These are phyloP conservation scores for Ennomos quercinarius DNA, from an alignment of 2,888 invertebrate genomes.

Conservation along the genomic window DNA sequence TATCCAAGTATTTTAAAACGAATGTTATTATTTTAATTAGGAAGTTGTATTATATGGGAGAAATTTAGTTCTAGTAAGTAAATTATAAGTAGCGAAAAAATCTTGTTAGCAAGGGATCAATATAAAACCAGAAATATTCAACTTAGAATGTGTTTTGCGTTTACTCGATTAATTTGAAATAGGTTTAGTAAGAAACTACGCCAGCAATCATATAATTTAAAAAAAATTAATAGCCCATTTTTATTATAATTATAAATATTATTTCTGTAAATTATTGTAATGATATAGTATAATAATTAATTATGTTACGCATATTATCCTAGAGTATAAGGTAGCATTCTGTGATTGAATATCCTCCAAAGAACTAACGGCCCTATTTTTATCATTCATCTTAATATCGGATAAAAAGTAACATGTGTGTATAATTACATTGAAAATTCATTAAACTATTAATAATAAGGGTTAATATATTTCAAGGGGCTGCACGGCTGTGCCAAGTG, in stretches of 20 bases:
- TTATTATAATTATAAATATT: slow-evolving; percentile 5
- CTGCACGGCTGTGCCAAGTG: too few species aligned
- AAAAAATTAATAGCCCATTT: neutral
- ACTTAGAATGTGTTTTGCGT: neutral
- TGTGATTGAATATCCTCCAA: slow-evolving; percentile 13
- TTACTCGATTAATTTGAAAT: neutral
- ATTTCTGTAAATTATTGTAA: slow-evolving; percentile 1
- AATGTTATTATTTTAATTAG: too few species aligned
- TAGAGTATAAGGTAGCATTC: slow-evolving; percentile 1
- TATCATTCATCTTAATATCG: neutral
- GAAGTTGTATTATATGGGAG: neutral
- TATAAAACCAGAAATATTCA: slow-evolving; percentile 4
- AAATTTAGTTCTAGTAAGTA: neutral
- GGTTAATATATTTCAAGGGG: too few species aligned
- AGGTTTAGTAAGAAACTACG: neutral
- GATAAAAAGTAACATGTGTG: too few species aligned
- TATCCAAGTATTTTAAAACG: too few species aligned
- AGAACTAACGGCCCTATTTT: slow-evolving; percentile 15
- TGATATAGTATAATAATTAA: neutral
- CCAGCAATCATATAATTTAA: neutral
- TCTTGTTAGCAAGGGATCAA: slow-evolving; percentile 15
- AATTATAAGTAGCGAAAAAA: neutral
- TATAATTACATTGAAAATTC: too few species aligned
- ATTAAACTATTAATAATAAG: too few species aligned
- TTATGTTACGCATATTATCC: neutral